phyloP scores from a whole-genome alignment of 2,797 vertebrate genomes.

The Melanogrammus aeglefinus region DNA sequence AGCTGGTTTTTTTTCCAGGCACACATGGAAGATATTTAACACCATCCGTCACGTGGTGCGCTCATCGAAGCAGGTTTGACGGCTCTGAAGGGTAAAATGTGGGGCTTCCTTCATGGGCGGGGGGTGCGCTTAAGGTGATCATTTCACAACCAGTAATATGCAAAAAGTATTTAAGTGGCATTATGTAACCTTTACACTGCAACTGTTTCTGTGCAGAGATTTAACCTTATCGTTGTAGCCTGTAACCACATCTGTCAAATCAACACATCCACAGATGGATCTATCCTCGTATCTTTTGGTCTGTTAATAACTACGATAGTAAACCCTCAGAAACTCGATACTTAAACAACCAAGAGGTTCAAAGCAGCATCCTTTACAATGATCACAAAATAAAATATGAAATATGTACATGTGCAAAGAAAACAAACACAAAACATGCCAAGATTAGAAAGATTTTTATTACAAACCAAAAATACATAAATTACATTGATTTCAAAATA shows the following conservation, averaged over 20 bases:
- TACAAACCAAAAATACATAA: neutral
- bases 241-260: neutral
- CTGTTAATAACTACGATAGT: too few species aligned
- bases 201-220: too few species aligned
- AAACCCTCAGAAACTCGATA: neutral
- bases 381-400: neutral
- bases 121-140: slow-evolving; percentile 7
- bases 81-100: slow-evolving; percentile 27
- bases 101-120: slow-evolving; percentile 8
- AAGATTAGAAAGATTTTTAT: neutral
- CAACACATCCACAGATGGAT: neutral
- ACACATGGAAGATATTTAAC: slow-evolving; percentile 78
- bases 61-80: slow-evolving; percentile 35
- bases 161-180: neutral
- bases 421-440: neutral
- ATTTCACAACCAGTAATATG: slow-evolving; percentile 6
- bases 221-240: neutral
- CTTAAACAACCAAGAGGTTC: slow-evolving; percentile 1
- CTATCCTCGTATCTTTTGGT: neutral
- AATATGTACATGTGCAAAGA: neutral
- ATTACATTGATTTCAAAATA: neutral
- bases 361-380: neutral
- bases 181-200: too few species aligned
- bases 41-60: slow-evolving; percentile 63
- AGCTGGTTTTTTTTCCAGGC: slow-evolving; percentile 48